Evolutionary conservation across 1,140 invertebrate genomes (phyloP).

Genomic region (Physella acuta): DNA sequence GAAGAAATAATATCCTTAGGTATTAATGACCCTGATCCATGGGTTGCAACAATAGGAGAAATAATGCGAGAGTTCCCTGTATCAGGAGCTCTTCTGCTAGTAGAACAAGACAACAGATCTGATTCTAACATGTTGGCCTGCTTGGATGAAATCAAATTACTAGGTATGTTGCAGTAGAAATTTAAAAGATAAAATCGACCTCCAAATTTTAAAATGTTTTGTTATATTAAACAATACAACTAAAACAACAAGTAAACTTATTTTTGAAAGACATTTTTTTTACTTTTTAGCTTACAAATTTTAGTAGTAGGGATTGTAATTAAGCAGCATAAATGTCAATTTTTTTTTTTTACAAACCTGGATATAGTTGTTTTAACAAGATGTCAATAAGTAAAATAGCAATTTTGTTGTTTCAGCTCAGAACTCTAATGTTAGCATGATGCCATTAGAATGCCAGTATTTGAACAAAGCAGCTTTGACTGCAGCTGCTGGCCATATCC

Average conservation of each 20-base stretch:
- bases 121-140: conserved; percentile 14
- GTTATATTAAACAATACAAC: too few relatives aligned
- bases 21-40: conserved; percentile 83
- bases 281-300: too few relatives aligned
- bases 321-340: too few relatives aligned
- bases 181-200: too few relatives aligned
- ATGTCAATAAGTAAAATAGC: too few relatives aligned
- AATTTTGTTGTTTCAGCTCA: conserved; percentile 6
- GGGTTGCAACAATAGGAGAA: conserved; percentile 95
- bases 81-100: conserved; percentile 79
- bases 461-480: conserved; percentile 89
- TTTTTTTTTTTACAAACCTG: too few relatives aligned
- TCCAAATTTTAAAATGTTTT: too few relatives aligned
- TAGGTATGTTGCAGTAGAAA: too few relatives aligned
- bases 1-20: conserved; percentile 93
- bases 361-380: too few relatives aligned
- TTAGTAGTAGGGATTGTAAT: too few relatives aligned
- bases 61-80: conserved; percentile 90
- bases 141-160: conserved; percentile 21
- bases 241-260: too few relatives aligned
- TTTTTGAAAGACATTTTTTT: too few relatives aligned
- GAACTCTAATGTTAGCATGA: conserved; percentile 68
- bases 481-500: conserved; percentile 74
- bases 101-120: conserved; percentile 71
- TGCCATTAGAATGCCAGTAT: conserved; percentile 94